These are phyloP conservation scores for Trachymyrmex septentrionalis DNA, from an alignment of 1,140 invertebrate genomes.

Conservation along the genomic window DNA sequence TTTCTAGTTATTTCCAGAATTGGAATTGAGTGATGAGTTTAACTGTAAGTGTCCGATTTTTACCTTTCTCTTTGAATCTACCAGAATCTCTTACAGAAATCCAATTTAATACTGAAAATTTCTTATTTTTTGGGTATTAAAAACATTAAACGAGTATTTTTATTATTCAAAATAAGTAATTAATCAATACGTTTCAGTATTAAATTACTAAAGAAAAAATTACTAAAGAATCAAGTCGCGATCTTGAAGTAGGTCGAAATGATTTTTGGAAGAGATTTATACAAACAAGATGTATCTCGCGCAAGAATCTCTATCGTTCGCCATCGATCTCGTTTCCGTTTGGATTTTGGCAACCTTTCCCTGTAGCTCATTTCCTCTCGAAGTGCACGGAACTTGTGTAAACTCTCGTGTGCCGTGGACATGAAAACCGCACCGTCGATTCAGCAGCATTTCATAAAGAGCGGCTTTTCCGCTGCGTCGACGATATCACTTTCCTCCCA, in stretches of 20 bases:
- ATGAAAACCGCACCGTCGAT: slow-evolving; percentile 53
- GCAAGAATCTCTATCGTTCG: neutral
- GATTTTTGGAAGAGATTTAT: neutral
- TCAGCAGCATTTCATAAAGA: slow-evolving; percentile 64
- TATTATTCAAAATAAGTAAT: no score
- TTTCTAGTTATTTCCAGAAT: no score
- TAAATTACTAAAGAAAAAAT: no score
- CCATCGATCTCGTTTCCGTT: slow-evolving; percentile 40
- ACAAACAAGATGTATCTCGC: neutral
- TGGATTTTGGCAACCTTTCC: slow-evolving; percentile 53
- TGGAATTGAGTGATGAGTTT: no score
- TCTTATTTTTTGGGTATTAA: no score
- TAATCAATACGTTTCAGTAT: no score
- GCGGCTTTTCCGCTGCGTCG: slow-evolving; percentile 63
- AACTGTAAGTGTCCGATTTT: no score
- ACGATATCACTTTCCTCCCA: slow-evolving; percentile 57
- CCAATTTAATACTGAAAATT: no score
- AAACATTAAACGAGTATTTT: no score
- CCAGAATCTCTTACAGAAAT: no score
- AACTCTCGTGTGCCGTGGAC: slow-evolving; percentile 7
- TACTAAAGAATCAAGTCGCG: no score
- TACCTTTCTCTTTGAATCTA: no score
- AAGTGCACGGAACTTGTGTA: slow-evolving; percentile 36
- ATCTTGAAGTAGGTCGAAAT: neutral
- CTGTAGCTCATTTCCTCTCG: slow-evolving; percentile 15